Conservation (phyloP, 2,888 invertebrate genomes). For the Aspidiotus destructor region DNA sequence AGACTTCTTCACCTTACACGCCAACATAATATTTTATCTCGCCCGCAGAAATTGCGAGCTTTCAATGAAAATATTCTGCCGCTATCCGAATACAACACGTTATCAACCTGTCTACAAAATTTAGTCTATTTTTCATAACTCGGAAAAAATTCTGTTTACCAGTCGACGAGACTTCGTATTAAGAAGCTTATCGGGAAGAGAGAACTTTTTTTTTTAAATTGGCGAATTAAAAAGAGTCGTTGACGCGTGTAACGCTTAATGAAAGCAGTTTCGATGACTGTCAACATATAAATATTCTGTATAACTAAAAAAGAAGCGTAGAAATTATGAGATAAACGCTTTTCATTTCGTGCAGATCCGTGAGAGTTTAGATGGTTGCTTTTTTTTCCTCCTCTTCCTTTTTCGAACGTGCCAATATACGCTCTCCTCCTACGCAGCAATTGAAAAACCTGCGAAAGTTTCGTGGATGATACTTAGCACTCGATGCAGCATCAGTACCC, state of each 20-base stretch:
- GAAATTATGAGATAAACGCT: slow-evolving; percentile 28
- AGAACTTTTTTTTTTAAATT: background rate
- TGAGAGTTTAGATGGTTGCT: background rate
- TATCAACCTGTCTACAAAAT: too few species aligned
- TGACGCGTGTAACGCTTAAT: slow-evolving; percentile 4
- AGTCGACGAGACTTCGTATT: background rate
- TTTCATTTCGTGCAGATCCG: background rate
- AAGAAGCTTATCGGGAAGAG: background rate
- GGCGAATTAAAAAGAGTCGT: background rate
- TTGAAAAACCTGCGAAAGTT: background rate
- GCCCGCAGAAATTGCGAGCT: too few species aligned
- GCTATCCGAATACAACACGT: too few species aligned
- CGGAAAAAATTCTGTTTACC: too few species aligned
- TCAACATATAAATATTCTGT: slow-evolving; percentile 32
- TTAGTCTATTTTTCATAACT: too few species aligned
- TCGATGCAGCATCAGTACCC: slow-evolving; percentile 11
- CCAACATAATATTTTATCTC: too few species aligned
- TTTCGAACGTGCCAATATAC: slow-evolving; percentile 8
- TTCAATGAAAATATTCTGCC: too few species aligned
- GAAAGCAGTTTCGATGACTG: slow-evolving; percentile 21
- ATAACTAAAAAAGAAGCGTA: slow-evolving; percentile 25
- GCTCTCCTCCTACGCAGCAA: background rate
- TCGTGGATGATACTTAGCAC: slow-evolving; percentile 17
- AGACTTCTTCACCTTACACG: background rate
- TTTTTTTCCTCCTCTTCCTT: slow-evolving; percentile 13